Conservation (phyloP, 2,113 vertebrate species). For the Ailurus styani region DNA sequence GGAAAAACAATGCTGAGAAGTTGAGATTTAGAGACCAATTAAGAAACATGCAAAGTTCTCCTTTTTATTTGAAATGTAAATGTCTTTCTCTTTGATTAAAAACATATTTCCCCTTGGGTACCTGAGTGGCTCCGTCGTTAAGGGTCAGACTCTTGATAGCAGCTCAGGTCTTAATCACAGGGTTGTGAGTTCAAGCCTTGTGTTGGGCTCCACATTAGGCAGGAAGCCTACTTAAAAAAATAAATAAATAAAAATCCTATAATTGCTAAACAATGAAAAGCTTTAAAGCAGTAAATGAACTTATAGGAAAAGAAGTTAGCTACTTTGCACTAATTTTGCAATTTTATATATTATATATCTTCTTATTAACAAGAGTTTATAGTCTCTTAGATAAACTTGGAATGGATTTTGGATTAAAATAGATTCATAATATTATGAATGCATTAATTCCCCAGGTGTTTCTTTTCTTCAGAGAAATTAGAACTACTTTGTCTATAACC, state of each 20-base stretch:
- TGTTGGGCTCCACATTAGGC: background rate
- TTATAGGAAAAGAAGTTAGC: background rate
- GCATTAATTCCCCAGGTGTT: background rate
- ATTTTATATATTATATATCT: background rate
- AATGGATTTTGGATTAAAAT: background rate
- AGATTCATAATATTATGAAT: background rate
- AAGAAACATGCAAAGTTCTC: background rate
- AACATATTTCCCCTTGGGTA: background rate
- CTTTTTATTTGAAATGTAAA: conserved; percentile 62
- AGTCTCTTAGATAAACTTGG: background rate
- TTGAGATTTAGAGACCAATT: background rate
- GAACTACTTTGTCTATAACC: background rate
- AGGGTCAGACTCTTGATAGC: background rate
- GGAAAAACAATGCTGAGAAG: conserved; percentile 87
- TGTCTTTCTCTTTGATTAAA: conserved; percentile 41
- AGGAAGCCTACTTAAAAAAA: background rate
- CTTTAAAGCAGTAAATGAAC: conserved; percentile 38
- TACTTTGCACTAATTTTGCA: background rate
- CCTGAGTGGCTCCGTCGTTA: background rate
- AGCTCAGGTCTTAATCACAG: background rate
- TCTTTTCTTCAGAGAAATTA: background rate
- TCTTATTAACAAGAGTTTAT: background rate
- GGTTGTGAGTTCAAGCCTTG: background rate
- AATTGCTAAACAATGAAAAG: background rate
- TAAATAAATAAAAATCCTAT: background rate